A percentile compares a stretch with the other conserved stretches of the same genome.
These are phyloP conservation scores for Callopanchax toddi DNA, from an alignment of 2,113 vertebrate species.

Conservation along the genomic window DNA sequence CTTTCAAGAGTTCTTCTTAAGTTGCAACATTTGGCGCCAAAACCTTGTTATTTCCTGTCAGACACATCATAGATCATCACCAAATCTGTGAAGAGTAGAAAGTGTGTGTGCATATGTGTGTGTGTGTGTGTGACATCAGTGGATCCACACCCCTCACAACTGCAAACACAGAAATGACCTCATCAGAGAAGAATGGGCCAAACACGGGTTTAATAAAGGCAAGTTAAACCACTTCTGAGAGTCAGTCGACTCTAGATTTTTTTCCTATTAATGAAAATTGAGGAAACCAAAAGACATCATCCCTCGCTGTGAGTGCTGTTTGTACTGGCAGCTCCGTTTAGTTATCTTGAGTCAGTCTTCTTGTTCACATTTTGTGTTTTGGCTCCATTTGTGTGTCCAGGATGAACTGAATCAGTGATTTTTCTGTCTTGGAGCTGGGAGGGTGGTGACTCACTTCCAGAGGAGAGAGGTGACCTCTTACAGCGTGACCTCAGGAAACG, in stretches of 20 bases:
- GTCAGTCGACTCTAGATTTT: slow-evolving; percentile 16
- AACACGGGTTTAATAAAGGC: slow-evolving; percentile 46
- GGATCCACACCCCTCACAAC: slow-evolving; percentile 34
- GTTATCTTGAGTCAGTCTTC: slow-evolving; percentile 49
- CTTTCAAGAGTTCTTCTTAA: not conserved
- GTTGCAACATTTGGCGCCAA: slow-evolving; percentile 13
- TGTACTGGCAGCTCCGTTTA: slow-evolving; percentile 55
- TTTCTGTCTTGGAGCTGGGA: slow-evolving; percentile 43
- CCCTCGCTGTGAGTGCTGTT: slow-evolving; percentile 30
- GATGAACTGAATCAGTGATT: slow-evolving; percentile 32
- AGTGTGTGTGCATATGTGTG: too few relatives aligned
- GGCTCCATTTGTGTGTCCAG: slow-evolving; percentile 46
- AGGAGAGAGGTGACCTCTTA: slow-evolving; percentile 48
- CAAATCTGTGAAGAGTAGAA: slow-evolving; percentile 28
- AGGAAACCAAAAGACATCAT: slow-evolving; percentile 37
- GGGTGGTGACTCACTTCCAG: slow-evolving; percentile 38
- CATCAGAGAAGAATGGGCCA: slow-evolving; percentile 42
- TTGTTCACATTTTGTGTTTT: slow-evolving; percentile 50
- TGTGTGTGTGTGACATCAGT: slow-evolving; percentile 61
- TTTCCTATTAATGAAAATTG: slow-evolving; percentile 35
- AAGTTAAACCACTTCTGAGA: slow-evolving; percentile 53
- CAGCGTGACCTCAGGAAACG: slow-evolving; percentile 49
- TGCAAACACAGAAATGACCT: slow-evolving; percentile 49
- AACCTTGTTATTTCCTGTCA: slow-evolving; percentile 23
- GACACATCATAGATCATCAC: slow-evolving; percentile 33